Conservation (phyloP, 2,888 invertebrate species). For the Mimachlamys varia region DNA sequence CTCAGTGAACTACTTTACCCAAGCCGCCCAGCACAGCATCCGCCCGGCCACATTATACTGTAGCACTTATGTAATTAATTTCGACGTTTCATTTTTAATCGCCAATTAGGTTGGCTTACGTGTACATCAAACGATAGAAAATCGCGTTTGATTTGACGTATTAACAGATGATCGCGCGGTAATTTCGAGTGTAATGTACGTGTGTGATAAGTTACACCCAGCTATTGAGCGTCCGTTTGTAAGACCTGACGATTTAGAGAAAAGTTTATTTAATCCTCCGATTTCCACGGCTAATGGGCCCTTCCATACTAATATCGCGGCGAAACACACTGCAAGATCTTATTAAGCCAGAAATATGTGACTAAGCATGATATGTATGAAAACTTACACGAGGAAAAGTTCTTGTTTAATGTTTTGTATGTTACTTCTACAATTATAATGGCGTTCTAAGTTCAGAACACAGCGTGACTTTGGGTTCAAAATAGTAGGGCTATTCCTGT, state of each 20-base stretch:
- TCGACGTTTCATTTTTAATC: no score
- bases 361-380: neutral
- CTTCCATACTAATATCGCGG: neutral
- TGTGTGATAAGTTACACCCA: neutral
- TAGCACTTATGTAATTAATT: no score
- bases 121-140: no score
- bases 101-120: no score
- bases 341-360: neutral
- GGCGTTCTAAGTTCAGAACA: no score
- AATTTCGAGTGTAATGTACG: neutral
- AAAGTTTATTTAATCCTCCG: neutral
- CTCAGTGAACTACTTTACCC: no score
- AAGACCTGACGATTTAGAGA: neutral
- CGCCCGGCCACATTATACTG: no score
- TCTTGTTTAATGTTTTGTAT: neutral
- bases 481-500: no score
- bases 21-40: no score
- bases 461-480: no score
- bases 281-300: neutral
- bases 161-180: neutral
- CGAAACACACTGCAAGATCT: neutral
- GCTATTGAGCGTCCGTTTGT: neutral
- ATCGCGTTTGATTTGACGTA: neutral
- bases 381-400: neutral
- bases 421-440: neutral